Percentiles rank a stretch among this genome's conserved stretches.
phyloP scores from a whole-genome alignment of 2,113 vertebrate genomes.

The Octodon degus region DNA sequence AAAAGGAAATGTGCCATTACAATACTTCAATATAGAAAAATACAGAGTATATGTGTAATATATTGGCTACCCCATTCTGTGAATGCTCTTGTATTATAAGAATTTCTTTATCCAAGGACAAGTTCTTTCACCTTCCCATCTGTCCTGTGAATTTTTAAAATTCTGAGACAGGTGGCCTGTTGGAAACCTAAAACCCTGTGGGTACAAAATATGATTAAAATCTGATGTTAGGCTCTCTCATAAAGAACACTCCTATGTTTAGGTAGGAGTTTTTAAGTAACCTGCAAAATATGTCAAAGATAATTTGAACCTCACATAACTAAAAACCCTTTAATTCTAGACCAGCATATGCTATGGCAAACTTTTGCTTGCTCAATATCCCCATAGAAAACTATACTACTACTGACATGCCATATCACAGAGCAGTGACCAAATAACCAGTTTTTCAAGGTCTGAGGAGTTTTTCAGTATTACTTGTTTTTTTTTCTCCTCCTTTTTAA shows the following conservation, averaged over 20 bases:
- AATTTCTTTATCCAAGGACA: conserved; percentile 93
- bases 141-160: conserved; percentile 93
- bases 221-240: conserved; percentile 88
- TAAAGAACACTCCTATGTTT: conserved; percentile 88
- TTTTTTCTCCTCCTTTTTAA: neutral
- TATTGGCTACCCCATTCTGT: conserved; percentile 84
- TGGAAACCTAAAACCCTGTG: conserved; percentile 91
- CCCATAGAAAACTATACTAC: conserved; percentile 69
- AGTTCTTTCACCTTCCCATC: conserved; percentile 93
- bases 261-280: conserved; percentile 86
- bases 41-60: conserved; percentile 74
- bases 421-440: neutral
- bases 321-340: conserved; percentile 85
- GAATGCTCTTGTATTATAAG: conserved; percentile 85
- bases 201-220: conserved; percentile 94
- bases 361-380: conserved; percentile 80
- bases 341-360: conserved; percentile 83
- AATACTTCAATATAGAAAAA: conserved; percentile 80
- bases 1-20: conserved; percentile 80
- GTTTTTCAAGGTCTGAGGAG: neutral
- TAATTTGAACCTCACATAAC: conserved; percentile 84
- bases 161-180: conserved; percentile 93
- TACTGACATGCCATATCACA: neutral
- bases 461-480: neutral
- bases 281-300: conserved; percentile 85